These are phyloP conservation scores for Colaptes auratus DNA, from an alignment of 2,113 vertebrate genomes.

Conservation along the genomic window DNA sequence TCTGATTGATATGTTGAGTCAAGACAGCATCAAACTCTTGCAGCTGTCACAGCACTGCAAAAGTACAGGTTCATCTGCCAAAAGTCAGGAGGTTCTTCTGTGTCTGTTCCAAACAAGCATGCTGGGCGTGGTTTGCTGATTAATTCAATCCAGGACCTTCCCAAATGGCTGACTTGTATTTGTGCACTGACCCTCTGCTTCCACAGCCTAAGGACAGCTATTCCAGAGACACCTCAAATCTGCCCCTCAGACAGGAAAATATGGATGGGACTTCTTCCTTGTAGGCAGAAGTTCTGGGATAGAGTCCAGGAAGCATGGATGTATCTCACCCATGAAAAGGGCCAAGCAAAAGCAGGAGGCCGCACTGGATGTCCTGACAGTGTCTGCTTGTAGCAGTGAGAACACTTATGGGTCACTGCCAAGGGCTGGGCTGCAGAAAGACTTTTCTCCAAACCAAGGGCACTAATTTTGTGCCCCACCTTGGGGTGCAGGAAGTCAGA, in stretches of 20 bases:
- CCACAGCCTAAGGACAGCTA: not conserved
- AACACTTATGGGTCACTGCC: no score
- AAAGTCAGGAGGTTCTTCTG: not conserved
- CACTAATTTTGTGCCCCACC: no score
- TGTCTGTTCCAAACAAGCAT: not conserved
- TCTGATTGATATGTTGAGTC: constrained; percentile 35
- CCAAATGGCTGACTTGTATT: not conserved
- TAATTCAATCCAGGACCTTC: not conserved
- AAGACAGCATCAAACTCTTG: constrained; percentile 33
- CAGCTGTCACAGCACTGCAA: not conserved
- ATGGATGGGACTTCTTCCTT: not conserved
- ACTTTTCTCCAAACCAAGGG: no score
- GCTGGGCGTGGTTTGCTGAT: not conserved
- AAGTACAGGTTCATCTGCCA: constrained; percentile 3
- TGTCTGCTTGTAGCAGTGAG: no score
- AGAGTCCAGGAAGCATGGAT: fast-evolving
- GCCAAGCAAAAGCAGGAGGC: not conserved
- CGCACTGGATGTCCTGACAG: not conserved
- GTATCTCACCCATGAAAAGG: no score
- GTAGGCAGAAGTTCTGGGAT: not conserved
- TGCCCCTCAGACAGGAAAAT: not conserved
- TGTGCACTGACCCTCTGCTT: not conserved
- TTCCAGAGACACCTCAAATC: fast-evolving
- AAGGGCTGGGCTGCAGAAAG: no score
- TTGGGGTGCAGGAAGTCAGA: no score